These are phyloP conservation scores for Lathamus discolor DNA, from an alignment of 2,113 vertebrate species.

Conservation along the genomic window DNA sequence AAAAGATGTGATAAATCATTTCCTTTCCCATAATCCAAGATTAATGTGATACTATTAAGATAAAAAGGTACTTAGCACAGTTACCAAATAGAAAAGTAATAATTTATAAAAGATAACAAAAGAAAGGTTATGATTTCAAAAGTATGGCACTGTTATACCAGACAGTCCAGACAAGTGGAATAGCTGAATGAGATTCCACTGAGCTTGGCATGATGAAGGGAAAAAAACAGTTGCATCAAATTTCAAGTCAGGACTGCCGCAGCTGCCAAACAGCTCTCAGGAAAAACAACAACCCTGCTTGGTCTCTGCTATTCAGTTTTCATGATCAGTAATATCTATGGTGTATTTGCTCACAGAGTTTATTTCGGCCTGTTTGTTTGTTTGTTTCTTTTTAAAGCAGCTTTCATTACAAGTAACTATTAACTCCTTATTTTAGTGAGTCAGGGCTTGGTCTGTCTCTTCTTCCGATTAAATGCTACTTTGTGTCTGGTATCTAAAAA, in stretches of 20 bases:
- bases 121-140: background rate
- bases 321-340: background rate
- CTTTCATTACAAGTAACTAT: background rate
- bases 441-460: background rate
- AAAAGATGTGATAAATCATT: background rate
- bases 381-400: background rate
- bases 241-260: slow-evolving; percentile 14
- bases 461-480: background rate
- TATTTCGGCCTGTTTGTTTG: background rate
- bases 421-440: background rate
- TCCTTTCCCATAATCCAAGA: background rate
- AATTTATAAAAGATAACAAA: background rate
- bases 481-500: background rate
- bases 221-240: background rate
- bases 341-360: background rate
- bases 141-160: background rate
- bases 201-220: background rate
- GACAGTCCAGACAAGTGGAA: background rate
- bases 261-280: background rate
- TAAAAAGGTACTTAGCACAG: background rate
- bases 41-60: background rate
- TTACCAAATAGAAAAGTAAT: background rate
- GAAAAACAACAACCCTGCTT: background rate
- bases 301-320: background rate
- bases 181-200: background rate